phyloP scores from a whole-genome alignment of 1,140 invertebrate species.

The Pseudomyrmex cubaensis region DNA sequence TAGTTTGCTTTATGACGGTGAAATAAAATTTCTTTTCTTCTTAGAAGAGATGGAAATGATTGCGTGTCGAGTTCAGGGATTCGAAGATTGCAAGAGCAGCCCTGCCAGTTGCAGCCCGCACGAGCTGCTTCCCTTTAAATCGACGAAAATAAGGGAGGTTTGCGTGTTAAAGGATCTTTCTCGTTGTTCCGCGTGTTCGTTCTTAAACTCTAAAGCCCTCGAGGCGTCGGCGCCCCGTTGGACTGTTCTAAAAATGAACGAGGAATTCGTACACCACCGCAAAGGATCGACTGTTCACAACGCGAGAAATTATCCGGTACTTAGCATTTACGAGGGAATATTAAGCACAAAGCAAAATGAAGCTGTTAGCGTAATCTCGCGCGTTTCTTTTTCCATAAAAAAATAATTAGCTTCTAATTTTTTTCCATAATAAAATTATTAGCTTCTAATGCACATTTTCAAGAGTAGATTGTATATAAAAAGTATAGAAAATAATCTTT shows the following conservation, averaged over 20 bases:
- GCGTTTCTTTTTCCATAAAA: background rate
- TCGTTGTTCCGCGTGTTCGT: constrained; percentile 66
- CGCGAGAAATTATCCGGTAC: constrained; percentile 29
- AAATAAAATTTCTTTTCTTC: constrained; percentile 14
- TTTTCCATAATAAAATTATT: background rate
- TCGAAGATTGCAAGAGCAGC: constrained; percentile 15
- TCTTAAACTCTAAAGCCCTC: constrained; percentile 68
- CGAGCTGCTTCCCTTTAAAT: constrained; percentile 70
- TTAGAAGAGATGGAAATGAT: background rate
- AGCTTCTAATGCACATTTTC: too few species aligned
- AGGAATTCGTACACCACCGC: constrained; percentile 43
- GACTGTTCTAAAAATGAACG: constrained; percentile 67
- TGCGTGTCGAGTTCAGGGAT: constrained; percentile 22
- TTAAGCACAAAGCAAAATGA: constrained; percentile 42
- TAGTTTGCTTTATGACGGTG: too few species aligned
- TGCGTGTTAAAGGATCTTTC: constrained; percentile 74
- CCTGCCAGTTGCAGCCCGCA: constrained; percentile 53
- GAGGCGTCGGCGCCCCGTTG: constrained; percentile 58
- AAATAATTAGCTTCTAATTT: background rate
- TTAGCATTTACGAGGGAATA: constrained; percentile 37
- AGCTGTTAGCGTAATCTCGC: constrained; percentile 12
- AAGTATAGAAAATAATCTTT: background rate
- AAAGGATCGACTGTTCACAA: constrained; percentile 23
- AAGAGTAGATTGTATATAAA: background rate
- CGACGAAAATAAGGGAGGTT: constrained; percentile 62